Evolutionary conservation across 2,797 vertebrate genomes (phyloP), one percentile per base, ranked within the genome.

Genomic region (Poecilia velifera): DNA sequence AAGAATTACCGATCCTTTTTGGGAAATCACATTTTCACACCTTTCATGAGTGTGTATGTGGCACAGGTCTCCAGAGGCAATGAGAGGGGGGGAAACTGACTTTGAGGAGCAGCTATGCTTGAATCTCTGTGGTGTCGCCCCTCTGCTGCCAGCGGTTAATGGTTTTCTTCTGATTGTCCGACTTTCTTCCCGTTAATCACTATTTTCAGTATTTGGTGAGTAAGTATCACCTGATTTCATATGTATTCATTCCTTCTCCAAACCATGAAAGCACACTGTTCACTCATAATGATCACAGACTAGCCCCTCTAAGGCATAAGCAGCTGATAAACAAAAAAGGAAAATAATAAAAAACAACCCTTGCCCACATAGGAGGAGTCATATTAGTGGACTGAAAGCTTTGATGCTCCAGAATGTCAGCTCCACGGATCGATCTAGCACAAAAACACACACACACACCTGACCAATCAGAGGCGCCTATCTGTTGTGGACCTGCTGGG

Each of bases 21-120:
- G 97, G 98, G 98, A 99, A 99, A 98, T 99, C 97, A 97, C 96
- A 98, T 99, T 99, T 98, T 99, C 97, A 98, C 98, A 98, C 97
- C 97, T 98, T 98, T 96, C 95, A 95, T 92, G 95, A 95, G 96
- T 97, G 96, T 96, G 96, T 95, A 94, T 91, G 94, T 90, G 89
- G 96, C 12, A 0, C 91, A 84, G 95, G 95, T 96, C 97, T 95
- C 97, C 72, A 79, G 97, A 96, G 97, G 91, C 84, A 9, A 45
- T 80, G 85, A 77, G 88, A 76, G 87, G 88, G 62, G 49, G 93
- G 96, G 95, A 96, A 96, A 96, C 97, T 97, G 97, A 97, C 97
- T 98, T 98, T 98, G 97, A 97, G 96, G 93, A 93, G 93, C 93
- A 96, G 96, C 94, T 92, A 89, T 93, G 94, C 95, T 95, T 95